Base-by-base conservation (phyloP, 2,113 vertebrate species). In the Marmota flaviventris region DNA sequence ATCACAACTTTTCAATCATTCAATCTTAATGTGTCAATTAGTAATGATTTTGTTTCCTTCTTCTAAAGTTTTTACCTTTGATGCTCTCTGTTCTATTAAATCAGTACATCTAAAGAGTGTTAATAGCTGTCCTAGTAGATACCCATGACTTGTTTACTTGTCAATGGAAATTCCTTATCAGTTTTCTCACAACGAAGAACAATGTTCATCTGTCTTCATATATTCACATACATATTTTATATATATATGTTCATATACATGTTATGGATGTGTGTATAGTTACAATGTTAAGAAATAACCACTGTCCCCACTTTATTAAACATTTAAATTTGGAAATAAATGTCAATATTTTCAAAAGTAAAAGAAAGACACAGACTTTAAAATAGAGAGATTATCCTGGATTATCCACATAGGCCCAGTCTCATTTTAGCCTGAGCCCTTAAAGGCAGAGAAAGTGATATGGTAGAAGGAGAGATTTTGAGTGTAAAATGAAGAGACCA, bases 391-490 rank as follows among this genome's bases (percentile, higher is more conserved):
- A 34, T 27, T 34, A 81, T 89, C 45, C 37, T 95, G 73, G 77
- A 85, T 96, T 84, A 83, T 67, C 53, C 17, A 4, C 32, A 29
- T 79, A 77, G 87, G n/a, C 16, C 22, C 53, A 93, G 69, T 91
- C 51, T 96, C 72, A 88, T 58, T 72, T 81, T 91, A 94, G 27
- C 22, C 75, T 16, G 81, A 93, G 25, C 42, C 51, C 56, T 85
- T 94, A 87, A 95, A 92, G 84, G n/a, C 58, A 87, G 37, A 76
- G 58, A 94, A 51, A 91, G 56, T 77, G 32, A 75, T 48, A 65
- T 22, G 39, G 63, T 32, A 83, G 67, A 75, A 81, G 34, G 14
- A n/a, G 70, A 79, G 27, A 90, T 88, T 92, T 37, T 14, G 92
- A 93, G 42, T 12, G 20, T 87, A 85, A 91, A 37, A 69, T 61